Conservation (phyloP, 2,888 invertebrate species). For the Polydrusus cervinus region DNA sequence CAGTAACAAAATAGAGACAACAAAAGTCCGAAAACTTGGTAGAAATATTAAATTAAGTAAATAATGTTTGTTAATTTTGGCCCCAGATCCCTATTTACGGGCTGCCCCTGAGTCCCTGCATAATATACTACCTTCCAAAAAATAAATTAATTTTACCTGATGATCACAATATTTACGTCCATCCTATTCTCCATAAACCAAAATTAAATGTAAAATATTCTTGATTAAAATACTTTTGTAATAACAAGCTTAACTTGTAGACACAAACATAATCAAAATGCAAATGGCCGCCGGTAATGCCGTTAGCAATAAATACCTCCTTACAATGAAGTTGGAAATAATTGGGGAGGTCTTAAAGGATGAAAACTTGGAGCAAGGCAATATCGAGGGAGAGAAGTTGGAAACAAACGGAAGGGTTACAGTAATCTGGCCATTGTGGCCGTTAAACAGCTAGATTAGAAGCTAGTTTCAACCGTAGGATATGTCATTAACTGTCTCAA, state of each 20-base stretch:
- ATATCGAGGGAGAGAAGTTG: constrained; percentile 50
- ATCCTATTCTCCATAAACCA: no score
- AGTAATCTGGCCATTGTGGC: constrained; percentile 65
- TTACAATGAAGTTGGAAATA: constrained; percentile 52
- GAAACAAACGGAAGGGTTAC: constrained; percentile 62
- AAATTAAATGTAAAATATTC: background rate
- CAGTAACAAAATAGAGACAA: no score
- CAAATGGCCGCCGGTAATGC: constrained; percentile 46
- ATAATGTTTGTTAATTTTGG: no score
- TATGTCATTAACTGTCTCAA: constrained; percentile 60
- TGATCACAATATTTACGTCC: background rate
- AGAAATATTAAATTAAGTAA: no score
- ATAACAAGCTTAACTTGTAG: constrained; percentile 36
- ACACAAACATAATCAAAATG: constrained; percentile 50
- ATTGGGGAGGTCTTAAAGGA: constrained; percentile 51
- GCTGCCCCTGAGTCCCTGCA: no score
- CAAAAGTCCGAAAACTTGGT: no score
- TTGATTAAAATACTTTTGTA: constrained; percentile 23
- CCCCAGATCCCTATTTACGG: no score
- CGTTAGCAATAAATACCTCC: constrained; percentile 52
- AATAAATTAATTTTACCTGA: no score
- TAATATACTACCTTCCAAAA: background rate
- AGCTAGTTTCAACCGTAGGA: constrained; percentile 63
- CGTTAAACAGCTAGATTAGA: constrained; percentile 66
- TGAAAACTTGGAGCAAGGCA: constrained; percentile 49